These are phyloP conservation scores for Sebastes itinus DNA, from an alignment of 2,797 vertebrate genomes.

Conservation along the genomic window DNA sequence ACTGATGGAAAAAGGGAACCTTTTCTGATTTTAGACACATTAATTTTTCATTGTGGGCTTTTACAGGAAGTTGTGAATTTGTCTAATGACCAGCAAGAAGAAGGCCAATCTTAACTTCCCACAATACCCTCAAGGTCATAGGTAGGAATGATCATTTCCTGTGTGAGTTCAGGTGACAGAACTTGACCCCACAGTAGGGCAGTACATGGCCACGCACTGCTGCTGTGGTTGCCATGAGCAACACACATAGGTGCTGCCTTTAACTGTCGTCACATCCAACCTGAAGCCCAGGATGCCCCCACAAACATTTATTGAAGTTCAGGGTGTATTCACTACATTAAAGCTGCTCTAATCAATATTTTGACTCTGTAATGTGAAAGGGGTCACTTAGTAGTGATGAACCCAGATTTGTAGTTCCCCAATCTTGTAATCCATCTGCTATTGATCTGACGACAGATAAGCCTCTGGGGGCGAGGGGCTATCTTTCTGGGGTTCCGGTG, in stretches of 20 bases:
- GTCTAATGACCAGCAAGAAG: background rate
- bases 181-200: background rate
- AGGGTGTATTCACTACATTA: background rate
- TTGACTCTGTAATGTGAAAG: background rate
- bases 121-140: background rate
- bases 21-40: conserved; percentile 1
- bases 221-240: background rate
- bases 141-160: background rate
- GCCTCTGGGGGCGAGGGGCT: too few species aligned
- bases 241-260: background rate
- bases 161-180: background rate
- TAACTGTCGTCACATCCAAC: background rate
- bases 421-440: too few species aligned
- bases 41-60: background rate
- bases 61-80: background rate
- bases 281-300: background rate
- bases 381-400: background rate
- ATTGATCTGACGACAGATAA: too few species aligned
- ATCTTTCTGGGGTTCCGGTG: too few species aligned
- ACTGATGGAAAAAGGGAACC: background rate
- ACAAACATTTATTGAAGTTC: background rate
- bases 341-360: background rate
- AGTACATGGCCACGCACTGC: background rate
- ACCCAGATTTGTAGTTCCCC: background rate
- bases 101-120: background rate